These are phyloP conservation scores for Melanotaenia duboulayi DNA, from an alignment of 2,113 vertebrate species.

Conservation along the genomic window DNA sequence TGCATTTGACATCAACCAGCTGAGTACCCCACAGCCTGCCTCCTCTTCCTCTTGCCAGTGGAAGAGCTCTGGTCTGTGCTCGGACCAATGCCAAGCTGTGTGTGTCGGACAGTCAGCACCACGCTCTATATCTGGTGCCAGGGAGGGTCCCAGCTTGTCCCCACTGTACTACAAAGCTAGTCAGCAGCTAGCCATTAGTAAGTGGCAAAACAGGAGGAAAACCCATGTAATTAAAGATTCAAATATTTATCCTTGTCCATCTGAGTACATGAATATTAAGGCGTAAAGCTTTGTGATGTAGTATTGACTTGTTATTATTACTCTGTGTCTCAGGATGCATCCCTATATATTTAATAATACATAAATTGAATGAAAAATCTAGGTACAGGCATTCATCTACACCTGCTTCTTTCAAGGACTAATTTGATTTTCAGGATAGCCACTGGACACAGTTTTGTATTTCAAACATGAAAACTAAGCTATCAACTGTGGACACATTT, in stretches of 20 bases:
- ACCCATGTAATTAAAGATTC: not conserved
- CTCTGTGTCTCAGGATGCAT: not conserved
- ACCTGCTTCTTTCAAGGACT: constrained; percentile 53
- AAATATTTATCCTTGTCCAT: constrained; percentile 2
- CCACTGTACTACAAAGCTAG: constrained; percentile 23
- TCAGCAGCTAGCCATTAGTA: constrained; percentile 8
- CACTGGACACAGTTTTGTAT: constrained; percentile 29
- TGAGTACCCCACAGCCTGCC: constrained; percentile 61
- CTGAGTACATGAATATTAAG: not conserved
- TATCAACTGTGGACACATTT: constrained; percentile 28
- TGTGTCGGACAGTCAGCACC: constrained; percentile 66
- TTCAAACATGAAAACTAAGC: constrained; percentile 15
- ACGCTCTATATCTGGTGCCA: constrained; percentile 77
- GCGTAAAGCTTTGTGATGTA: not conserved
- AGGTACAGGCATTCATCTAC: constrained; percentile 30
- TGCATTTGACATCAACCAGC: constrained; percentile 70
- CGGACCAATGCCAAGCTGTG: constrained; percentile 63
- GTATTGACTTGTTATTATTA: not conserved
- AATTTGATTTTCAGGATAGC: constrained; percentile 36
- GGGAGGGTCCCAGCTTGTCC: constrained; percentile 74
- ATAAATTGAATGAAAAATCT: constrained; percentile 21
- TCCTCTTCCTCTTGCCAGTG: constrained; percentile 55
- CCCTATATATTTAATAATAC: constrained; percentile 2
- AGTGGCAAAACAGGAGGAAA: not conserved
- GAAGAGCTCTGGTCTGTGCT: constrained; percentile 55